Evolutionary conservation across 2,113 vertebrate genomes (phyloP).

Genomic region (Struthio camelus): DNA sequence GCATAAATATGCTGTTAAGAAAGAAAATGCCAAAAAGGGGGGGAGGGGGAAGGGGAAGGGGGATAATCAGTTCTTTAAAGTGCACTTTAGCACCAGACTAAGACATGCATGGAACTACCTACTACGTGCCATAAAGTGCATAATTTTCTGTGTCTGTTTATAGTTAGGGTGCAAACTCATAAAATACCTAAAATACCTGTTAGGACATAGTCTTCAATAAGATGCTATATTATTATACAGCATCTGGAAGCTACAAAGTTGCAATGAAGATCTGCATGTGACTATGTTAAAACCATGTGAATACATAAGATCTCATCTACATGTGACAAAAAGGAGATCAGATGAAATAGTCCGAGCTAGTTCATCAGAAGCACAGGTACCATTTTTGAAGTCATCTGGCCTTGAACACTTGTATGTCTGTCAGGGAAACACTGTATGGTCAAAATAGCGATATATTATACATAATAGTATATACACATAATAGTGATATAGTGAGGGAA

Average conservation of each 20-base stretch:
- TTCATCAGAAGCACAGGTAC: conserved; percentile 26
- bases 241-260: neutral
- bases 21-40: neutral
- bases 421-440: neutral
- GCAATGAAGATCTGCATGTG: conserved; percentile 4
- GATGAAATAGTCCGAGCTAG: conserved; percentile 2
- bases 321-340: conserved; percentile 32
- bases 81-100: neutral
- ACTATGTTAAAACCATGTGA: conserved; percentile 7
- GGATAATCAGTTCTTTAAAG: neutral
- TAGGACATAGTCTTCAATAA: neutral
- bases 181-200: neutral
- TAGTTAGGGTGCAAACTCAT: neutral
- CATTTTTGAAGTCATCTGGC: conserved; percentile 36
- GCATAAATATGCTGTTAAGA: neutral
- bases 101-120: neutral
- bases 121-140: neutral
- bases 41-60: too few species aligned
- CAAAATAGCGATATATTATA: neutral
- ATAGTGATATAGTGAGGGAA: neutral
- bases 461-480: neutral
- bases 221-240: neutral
- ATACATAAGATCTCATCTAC: conserved; percentile 19
- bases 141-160: neutral
- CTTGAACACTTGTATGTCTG: neutral